A percentile compares a stretch with the other conserved stretches of the same genome.
phyloP scores from a whole-genome alignment of 2,888 invertebrate species.

The Amphipoea lucens region DNA sequence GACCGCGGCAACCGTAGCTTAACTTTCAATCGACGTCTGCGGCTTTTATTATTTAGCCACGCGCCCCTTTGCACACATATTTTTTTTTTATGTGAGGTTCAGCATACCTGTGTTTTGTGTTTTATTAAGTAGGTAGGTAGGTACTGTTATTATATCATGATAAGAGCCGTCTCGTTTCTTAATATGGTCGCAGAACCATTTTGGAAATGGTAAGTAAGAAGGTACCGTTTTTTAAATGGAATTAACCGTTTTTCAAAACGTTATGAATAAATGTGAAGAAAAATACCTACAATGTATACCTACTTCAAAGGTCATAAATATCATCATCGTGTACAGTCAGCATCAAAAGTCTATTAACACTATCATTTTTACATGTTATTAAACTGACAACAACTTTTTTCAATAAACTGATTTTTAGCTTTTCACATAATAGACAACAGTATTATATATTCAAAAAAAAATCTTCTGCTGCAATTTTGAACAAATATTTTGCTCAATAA shows the following conservation, averaged over 20 bases:
- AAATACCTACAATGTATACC: neutral
- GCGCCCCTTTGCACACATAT: neutral
- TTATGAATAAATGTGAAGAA: neutral
- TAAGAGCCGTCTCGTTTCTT: slow-evolving; percentile 21
- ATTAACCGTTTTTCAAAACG: slow-evolving; percentile 20
- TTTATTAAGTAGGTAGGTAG: neutral
- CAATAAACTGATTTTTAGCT: too few species aligned
- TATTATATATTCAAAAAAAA: too few species aligned
- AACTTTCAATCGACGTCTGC: too few species aligned
- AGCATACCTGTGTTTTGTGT: neutral
- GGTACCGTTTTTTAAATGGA: slow-evolving; percentile 39
- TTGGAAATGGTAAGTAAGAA: slow-evolving; percentile 27
- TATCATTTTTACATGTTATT: too few species aligned
- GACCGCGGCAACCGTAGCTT: neutral
- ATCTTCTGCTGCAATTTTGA: too few species aligned
- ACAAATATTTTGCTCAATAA: too few species aligned
- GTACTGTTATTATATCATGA: slow-evolving; percentile 24
- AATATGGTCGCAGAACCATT: slow-evolving; percentile 48
- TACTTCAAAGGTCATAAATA: too few species aligned
- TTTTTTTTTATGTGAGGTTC: neutral
- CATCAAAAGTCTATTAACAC: too few species aligned
- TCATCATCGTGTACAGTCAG: too few species aligned
- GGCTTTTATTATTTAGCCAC: neutral
- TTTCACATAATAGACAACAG: too few species aligned
- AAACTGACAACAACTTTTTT: too few species aligned